These are phyloP conservation scores for Zonotrichia leucophrys DNA, from an alignment of 2,113 vertebrate species.

Conservation along the genomic window DNA sequence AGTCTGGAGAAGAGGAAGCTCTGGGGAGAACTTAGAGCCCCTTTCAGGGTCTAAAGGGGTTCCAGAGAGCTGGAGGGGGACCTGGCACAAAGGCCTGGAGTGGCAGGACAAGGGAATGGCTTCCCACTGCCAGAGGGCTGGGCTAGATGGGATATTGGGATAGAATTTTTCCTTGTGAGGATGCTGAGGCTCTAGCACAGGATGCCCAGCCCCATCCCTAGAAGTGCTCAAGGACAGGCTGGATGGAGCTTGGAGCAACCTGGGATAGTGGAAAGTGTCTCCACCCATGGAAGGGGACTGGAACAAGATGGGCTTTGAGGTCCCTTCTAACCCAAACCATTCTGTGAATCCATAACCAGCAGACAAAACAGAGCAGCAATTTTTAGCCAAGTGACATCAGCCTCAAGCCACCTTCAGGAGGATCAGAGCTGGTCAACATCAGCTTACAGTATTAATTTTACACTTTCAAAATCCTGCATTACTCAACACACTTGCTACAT, in stretches of 20 bases:
- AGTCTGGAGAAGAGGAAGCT: background rate
- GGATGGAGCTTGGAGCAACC: fast-evolving
- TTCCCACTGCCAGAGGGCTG: background rate
- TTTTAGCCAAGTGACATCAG: background rate
- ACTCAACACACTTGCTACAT: no score
- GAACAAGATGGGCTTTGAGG: background rate
- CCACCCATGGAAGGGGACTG: background rate
- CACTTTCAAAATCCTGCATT: no score
- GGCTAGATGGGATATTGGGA: background rate
- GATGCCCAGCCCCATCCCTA: fast-evolving
- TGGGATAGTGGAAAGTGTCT: background rate
- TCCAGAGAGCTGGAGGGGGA: background rate
- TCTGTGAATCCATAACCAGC: background rate
- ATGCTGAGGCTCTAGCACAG: background rate
- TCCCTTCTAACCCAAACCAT: background rate
- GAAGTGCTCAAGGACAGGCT: fast-evolving
- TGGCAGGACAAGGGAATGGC: background rate
- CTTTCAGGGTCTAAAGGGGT: background rate
- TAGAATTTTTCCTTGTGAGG: background rate
- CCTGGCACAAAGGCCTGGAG: fast-evolving
- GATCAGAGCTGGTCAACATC: background rate
- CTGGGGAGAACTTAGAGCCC: background rate
- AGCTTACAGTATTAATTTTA: no score
- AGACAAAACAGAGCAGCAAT: background rate
- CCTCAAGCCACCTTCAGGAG: background rate